Percentiles rank a stretch among this genome's conserved stretches.
Evolutionary conservation across 2,888 invertebrate species (phyloP).

Genomic region (Protodeltote pygarga): DNA sequence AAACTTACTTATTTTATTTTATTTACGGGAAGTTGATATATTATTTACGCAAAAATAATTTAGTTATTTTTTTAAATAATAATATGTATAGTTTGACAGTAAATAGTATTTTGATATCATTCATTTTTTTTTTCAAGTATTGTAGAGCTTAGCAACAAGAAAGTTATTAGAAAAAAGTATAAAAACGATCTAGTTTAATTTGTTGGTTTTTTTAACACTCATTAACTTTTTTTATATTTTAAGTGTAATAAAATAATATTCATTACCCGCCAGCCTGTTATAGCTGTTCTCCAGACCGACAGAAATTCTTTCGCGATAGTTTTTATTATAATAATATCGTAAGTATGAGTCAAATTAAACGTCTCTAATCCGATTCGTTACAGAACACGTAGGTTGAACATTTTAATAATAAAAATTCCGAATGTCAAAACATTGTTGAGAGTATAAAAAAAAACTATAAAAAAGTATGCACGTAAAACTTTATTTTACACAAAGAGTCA

Average conservation of each 20-base stretch:
- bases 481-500: conserved; percentile 2
- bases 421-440: conserved; percentile 37
- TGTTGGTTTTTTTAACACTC: background rate
- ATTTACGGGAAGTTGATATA: no score
- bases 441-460: conserved; percentile 14
- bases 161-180: no score
- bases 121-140: no score
- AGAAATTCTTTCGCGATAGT: conserved; percentile 13
- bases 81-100: no score
- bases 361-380: conserved; percentile 13
- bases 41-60: no score
- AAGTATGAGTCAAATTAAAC: conserved; percentile 31
- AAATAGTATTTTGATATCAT: no score
- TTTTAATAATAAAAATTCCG: conserved; percentile 25
- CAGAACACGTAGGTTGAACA: conserved; percentile 20
- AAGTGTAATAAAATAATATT: background rate
- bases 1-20: no score
- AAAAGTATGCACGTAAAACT: conserved; percentile 10
- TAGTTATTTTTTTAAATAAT: no score
- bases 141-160: no score
- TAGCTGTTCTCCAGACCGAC: conserved; percentile 7
- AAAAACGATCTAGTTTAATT: no score
- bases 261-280: background rate
- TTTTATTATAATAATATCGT: conserved; percentile 11
- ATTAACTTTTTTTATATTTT: background rate